phyloP scores from a whole-genome alignment of 1,140 invertebrate species.

The Drosophila neocordata region DNA sequence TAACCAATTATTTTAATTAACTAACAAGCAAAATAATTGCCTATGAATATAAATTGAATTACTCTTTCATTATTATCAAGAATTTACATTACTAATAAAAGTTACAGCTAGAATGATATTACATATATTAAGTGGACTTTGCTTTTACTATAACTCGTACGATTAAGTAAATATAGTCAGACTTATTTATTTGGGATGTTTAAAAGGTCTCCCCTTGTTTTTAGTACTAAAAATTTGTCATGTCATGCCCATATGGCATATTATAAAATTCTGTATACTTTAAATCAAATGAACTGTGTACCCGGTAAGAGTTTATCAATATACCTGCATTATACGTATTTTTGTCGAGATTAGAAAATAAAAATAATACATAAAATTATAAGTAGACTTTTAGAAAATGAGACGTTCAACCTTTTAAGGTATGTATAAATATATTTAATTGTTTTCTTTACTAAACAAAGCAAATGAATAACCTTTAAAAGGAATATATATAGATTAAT shows the following conservation, averaged over 20 bases:
- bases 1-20: too few relatives aligned
- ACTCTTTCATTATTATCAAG: too few relatives aligned
- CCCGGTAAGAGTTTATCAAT: constrained; percentile 34
- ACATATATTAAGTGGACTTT: neutral
- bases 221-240: constrained; percentile 16
- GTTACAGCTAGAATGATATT: neutral
- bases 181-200: too few relatives aligned
- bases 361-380: too few relatives aligned
- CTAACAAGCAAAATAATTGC: too few relatives aligned
- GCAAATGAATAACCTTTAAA: too few relatives aligned
- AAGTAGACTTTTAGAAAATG: neutral
- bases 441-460: too few relatives aligned
- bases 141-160: too few relatives aligned
- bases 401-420: neutral
- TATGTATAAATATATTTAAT: neutral
- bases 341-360: neutral
- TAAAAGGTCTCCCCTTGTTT: neutral
- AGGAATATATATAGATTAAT: too few relatives aligned
- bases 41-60: too few relatives aligned
- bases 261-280: constrained; percentile 13
- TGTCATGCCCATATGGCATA: constrained; percentile 49
- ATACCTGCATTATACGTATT: neutral
- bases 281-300: constrained; percentile 59
- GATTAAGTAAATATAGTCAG: neutral
- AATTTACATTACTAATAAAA: neutral